Conservation (phyloP, 2,888 invertebrate genomes). For the Sinodicranocentrus sp. region DNA sequence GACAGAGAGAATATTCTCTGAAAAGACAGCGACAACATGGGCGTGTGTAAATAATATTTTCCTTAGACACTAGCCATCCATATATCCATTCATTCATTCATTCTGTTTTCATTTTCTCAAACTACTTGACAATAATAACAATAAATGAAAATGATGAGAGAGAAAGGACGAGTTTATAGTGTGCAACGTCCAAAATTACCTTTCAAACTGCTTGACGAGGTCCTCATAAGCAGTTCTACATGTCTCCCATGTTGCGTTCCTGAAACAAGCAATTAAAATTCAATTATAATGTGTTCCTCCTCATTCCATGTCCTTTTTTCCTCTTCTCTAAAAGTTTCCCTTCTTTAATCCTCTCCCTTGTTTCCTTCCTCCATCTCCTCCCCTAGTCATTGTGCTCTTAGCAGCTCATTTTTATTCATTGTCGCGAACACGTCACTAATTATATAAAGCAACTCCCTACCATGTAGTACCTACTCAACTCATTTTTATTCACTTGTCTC, state of each 20-base stretch:
- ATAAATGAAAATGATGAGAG: slow-evolving; percentile 58
- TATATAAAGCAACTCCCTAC: too few relatives aligned
- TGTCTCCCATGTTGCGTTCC: slow-evolving; percentile 93
- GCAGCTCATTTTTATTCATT: slow-evolving; percentile 62
- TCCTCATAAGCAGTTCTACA: slow-evolving; percentile 96
- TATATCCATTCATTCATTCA: too few relatives aligned
- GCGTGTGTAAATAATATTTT: too few relatives aligned
- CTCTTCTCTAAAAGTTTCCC: slow-evolving; percentile 24
- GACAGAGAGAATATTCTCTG: not conserved
- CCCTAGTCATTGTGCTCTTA: slow-evolving; percentile 45
- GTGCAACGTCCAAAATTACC: slow-evolving; percentile 83
- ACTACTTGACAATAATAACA: slow-evolving; percentile 65
- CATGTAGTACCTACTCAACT: not conserved
- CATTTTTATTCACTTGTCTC: slow-evolving; percentile 5
- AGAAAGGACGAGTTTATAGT: slow-evolving; percentile 4
- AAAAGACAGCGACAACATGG: too few relatives aligned
- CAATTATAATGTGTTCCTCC: slow-evolving; percentile 72
- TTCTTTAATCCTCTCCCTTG: slow-evolving; percentile 35
- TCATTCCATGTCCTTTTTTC: slow-evolving; percentile 38
- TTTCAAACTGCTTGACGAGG: slow-evolving; percentile 96
- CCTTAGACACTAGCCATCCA: too few relatives aligned
- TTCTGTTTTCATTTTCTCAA: slow-evolving; percentile 54
- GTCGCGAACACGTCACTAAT: not conserved
- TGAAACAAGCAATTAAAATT: slow-evolving; percentile 77
- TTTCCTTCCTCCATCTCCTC: slow-evolving; percentile 29